Percentiles rank a stretch among this genome's conserved stretches.
Evolutionary conservation across 2,888 invertebrate genomes (phyloP).

Genomic region (Tinea pellionella): DNA sequence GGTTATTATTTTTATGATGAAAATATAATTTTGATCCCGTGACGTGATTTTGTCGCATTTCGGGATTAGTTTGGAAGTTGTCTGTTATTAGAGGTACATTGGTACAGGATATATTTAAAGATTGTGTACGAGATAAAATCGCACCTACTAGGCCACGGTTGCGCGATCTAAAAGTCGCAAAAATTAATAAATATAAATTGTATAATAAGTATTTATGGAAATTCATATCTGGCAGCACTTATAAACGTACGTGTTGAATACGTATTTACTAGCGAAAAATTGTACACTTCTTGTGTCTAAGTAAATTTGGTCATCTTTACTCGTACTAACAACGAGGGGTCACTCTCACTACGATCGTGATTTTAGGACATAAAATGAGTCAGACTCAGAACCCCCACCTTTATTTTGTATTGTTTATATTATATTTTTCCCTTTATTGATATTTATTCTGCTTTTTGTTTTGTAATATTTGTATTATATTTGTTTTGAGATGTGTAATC

Average conservation of each 20-base stretch:
- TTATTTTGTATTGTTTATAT: not conserved
- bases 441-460: not conserved
- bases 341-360: slow-evolving; percentile 42
- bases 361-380: slow-evolving; percentile 30
- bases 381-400: not conserved
- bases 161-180: too few relatives aligned
- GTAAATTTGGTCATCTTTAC: slow-evolving; percentile 64
- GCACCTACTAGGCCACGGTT: too few relatives aligned
- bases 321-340: slow-evolving; percentile 39
- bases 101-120: too few relatives aligned
- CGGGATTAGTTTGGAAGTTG: too few relatives aligned
- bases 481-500: not conserved
- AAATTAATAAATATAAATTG: too few relatives aligned
- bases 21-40: too few relatives aligned
- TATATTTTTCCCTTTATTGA: not conserved
- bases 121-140: too few relatives aligned
- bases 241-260: not conserved
- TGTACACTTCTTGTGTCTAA: slow-evolving; percentile 53
- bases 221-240: not conserved
- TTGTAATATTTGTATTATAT: not conserved
- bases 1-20: too few relatives aligned
- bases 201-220: too few relatives aligned
- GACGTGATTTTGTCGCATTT: too few relatives aligned
- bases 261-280: slow-evolving; percentile 16
- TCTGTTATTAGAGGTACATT: too few relatives aligned